Evolutionary conservation across 1,140 invertebrate species (phyloP), one percentile per base, ranked within the genome.

Genomic region (Conopomorpha cramerella): DNA sequence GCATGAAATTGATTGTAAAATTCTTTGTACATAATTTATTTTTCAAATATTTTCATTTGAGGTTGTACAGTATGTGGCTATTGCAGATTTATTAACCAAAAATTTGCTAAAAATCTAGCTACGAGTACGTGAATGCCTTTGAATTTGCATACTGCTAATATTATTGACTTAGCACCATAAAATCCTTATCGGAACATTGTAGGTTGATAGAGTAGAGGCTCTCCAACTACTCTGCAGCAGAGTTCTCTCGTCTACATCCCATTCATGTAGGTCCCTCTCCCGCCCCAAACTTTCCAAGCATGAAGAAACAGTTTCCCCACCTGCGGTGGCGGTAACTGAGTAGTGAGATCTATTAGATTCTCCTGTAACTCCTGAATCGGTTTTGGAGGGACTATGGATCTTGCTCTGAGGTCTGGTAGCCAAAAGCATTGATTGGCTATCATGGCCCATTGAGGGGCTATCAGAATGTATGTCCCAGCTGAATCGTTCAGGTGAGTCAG

Each of bases 401-500:
- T 10, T 1, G 18, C 13, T 18, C 36, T 29, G 4, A 55, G 38
- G 26, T 56, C 51, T 14, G 39, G 19, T 43, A 34, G 41, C 49
- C 49, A 50, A 31, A 47, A 55, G 8, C 42, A 39, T 35, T 52
- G 43, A 16, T 45, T 33, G n/a, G n/a, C n/a, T n/a, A n/a, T n/a
- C n/a, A n/a, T n/a, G n/a, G n/a, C n/a, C 53, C 53, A 59, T 13
- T 28, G 11, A 10, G 54, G 49, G 8, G 39, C 51, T 23, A 55
- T 39, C 19, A 62, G 2, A 0, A 54, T 14, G 37, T 32, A 45
- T n/a, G 12, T 31, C 2, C 47, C 51, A 12, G 16, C 17, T 16
- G 45, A 23, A 11, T 17, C 25, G 40, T 56, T 57, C 16, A 54
- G 44, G 18, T 57, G 54, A 1, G 17, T 18, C n/a, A 56, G 28